These are phyloP conservation scores for Pagrus major DNA, from an alignment of 2,113 vertebrate species.

Conservation along the genomic window DNA sequence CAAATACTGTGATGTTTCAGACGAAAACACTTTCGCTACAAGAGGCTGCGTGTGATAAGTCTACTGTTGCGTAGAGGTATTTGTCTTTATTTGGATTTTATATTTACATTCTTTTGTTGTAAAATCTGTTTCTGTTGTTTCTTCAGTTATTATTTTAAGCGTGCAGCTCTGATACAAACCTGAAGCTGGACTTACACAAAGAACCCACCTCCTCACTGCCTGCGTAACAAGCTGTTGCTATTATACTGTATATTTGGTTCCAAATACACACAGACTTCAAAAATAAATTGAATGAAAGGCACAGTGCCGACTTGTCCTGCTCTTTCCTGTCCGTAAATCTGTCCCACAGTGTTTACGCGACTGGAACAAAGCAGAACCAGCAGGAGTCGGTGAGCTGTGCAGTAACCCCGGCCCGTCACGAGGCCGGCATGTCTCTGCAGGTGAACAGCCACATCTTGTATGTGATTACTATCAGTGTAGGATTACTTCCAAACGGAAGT, in stretches of 20 bases:
- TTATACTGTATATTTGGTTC: background rate
- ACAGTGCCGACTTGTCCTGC: background rate
- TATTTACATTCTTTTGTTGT: background rate
- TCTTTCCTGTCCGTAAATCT: background rate
- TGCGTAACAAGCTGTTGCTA: background rate
- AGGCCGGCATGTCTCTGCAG: background rate
- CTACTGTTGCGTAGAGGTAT: background rate
- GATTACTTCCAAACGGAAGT: too few species aligned
- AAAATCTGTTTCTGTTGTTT: background rate
- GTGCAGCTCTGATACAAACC: background rate
- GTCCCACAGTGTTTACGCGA: slow-evolving; percentile 16
- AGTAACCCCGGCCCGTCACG: background rate
- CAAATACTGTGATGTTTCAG: background rate
- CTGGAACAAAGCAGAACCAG: slow-evolving; percentile 9
- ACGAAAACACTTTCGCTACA: background rate
- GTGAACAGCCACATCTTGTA: background rate
- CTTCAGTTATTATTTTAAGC: background rate
- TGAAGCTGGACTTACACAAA: background rate
- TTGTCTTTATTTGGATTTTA: background rate
- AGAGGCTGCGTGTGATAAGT: background rate
- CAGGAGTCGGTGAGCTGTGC: background rate
- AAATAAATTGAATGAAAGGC: background rate
- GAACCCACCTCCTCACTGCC: background rate
- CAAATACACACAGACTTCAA: background rate
- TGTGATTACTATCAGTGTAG: background rate